These are phyloP conservation scores for Tyto alba DNA, from an alignment of 2,113 vertebrate species.

Conservation along the genomic window DNA sequence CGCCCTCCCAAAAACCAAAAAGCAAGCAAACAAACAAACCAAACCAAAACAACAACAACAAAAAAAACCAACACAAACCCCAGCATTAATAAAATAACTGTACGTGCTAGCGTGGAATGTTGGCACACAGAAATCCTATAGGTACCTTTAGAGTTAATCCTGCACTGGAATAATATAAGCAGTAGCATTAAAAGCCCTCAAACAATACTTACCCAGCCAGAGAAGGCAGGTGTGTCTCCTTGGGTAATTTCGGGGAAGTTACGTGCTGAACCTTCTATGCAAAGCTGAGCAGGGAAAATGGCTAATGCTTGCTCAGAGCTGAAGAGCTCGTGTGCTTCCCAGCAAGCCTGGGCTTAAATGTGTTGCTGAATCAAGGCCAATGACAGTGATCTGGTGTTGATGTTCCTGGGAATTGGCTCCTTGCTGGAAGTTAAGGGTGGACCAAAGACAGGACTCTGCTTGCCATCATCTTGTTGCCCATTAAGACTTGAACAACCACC, in stretches of 20 bases:
- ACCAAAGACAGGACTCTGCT: background rate
- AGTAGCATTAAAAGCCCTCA: background rate
- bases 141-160: background rate
- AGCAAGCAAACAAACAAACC: too few relatives aligned
- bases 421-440: background rate
- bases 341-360: background rate
- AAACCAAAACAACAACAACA: too few relatives aligned
- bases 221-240: background rate
- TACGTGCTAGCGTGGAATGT: background rate
- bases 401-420: background rate
- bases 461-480: too few relatives aligned
- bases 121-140: background rate
- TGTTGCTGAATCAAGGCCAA: background rate
- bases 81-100: background rate
- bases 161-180: background rate
- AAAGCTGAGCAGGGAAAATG: background rate
- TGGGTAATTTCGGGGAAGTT: too few relatives aligned
- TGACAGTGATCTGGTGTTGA: background rate
- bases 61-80: too few relatives aligned
- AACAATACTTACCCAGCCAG: background rate
- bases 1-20: fast-evolving
- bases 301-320: background rate
- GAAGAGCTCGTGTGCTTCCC: background rate
- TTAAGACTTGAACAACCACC: background rate
- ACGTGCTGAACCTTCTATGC: background rate